Conservation (phyloP, 2,797 vertebrate species). For the Florisuga fusca region DNA sequence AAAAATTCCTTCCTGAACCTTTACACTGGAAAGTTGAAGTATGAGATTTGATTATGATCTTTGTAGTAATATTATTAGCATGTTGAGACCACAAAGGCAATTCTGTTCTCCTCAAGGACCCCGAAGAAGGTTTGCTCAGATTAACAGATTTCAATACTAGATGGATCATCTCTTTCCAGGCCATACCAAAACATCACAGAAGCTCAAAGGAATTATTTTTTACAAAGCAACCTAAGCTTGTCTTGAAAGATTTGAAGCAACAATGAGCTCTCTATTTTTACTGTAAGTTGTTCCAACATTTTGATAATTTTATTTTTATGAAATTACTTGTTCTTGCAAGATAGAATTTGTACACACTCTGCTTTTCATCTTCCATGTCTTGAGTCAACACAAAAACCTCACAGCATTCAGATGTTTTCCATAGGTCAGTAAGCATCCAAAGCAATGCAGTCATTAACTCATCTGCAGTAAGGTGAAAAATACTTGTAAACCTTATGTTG, state of each 20-base stretch:
- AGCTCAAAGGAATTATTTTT: slow-evolving; percentile 29
- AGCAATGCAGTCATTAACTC: background rate
- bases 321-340: background rate
- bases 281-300: background rate
- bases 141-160: slow-evolving; percentile 1
- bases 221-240: slow-evolving; percentile 14
- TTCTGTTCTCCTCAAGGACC: slow-evolving; percentile 25
- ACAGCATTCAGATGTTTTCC: background rate
- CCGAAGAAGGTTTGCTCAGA: slow-evolving; percentile 33
- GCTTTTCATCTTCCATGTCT: background rate
- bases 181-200: background rate
- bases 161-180: slow-evolving; percentile 40
- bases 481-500: background rate
- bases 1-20: slow-evolving; percentile 20
- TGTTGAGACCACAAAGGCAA: slow-evolving; percentile 35
- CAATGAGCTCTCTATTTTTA: slow-evolving; percentile 3
- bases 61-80: background rate
- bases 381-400: background rate
- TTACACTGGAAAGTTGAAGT: background rate
- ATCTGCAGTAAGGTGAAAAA: background rate
- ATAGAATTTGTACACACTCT: background rate
- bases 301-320: background rate
- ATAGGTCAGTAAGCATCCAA: background rate
- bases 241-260: background rate
- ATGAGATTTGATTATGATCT: slow-evolving; percentile 34